Evolutionary conservation across 2,888 invertebrate species (phyloP).

Genomic region (Campoplex capitator): DNA sequence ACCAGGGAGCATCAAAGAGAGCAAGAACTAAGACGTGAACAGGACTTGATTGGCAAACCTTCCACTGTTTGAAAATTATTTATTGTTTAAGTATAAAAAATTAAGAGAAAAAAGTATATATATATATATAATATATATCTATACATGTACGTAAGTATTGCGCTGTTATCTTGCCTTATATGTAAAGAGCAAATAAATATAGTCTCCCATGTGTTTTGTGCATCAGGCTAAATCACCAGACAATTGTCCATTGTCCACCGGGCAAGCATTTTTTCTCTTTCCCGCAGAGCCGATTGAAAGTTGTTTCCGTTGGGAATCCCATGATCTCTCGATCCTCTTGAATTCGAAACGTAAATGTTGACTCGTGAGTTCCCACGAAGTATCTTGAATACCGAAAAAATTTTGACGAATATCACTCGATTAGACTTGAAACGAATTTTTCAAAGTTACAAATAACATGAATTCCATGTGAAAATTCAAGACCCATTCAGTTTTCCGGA

Average conservation of each 20-base stretch:
- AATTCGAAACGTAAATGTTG: slow-evolving; percentile 98
- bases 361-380: slow-evolving; percentile 97
- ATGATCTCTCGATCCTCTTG: slow-evolving; percentile 99
- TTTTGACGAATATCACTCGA: background rate
- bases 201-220: background rate
- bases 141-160: slow-evolving; percentile 3
- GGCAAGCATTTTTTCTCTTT: slow-evolving; percentile 74
- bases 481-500: background rate
- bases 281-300: slow-evolving; percentile 95
- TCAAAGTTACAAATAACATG: background rate
- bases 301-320: slow-evolving; percentile 92
- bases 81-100: slow-evolving; percentile 10
- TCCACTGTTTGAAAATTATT: slow-evolving; percentile 24
- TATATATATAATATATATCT: background rate
- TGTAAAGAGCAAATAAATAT: slow-evolving; percentile 4
- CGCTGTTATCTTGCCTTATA: slow-evolving; percentile 45
- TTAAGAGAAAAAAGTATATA: background rate
- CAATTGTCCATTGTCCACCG: slow-evolving; percentile 79
- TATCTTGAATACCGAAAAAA: slow-evolving; percentile 84
- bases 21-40: slow-evolving; percentile 81
- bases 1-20: slow-evolving; percentile 80
- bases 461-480: background rate
- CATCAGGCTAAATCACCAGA: slow-evolving; percentile 81
- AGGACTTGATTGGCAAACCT: slow-evolving; percentile 81
- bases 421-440: background rate